Base-by-base conservation (phyloP, 1,140 invertebrate species). In the Ditylenchus dipsaci region DNA sequence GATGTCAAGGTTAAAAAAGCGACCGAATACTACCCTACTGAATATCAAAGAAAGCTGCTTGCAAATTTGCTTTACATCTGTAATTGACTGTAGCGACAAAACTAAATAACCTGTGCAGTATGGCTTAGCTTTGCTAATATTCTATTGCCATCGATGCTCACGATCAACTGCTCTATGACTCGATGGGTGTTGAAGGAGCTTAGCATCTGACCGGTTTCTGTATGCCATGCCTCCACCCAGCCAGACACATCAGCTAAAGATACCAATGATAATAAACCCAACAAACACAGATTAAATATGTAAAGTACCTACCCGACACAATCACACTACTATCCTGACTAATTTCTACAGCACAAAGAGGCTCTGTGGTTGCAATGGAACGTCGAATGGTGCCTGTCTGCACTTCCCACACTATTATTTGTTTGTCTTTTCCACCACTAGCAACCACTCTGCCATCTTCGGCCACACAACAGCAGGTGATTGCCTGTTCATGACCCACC, bases 401-500 rank as follows among this genome's bases (percentile, higher is more conserved):
- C 29, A 72, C 72, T 43, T 78, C 75, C 76, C 76, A 78, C 21
- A 78, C 67, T 59, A 79, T 75, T 30, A 79, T 47, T 13, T 23
- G 58, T 26, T 66, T 72, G 42, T 77, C 75, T 21, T 38, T 53
- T 17, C 68, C 77, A 21, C 77, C 77, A 57, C 73, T 77, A 53
- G 67, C 66, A 19, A 78, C 74, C 17, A 59, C 47, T 58, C 69
- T 49, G 13, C 67, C 77, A 62, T 78, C 72, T 29, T 78, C 74
- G 29, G 63, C 49, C 19, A 77, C 59, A 19, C 70, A 65, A 63
- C 77, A 79, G 58, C 76, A 78, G 0, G 59, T 68, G 1, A 78
- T 72, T n/a, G 57, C 63, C 7, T 75, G 77, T 19, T 78, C 77
- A 58, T 78, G 76, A 1, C 76, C 76, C 23, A 79, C 76, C 58